Conservation (phyloP, 2,113 vertebrate genomes). For the Turdus rufiventris region DNA sequence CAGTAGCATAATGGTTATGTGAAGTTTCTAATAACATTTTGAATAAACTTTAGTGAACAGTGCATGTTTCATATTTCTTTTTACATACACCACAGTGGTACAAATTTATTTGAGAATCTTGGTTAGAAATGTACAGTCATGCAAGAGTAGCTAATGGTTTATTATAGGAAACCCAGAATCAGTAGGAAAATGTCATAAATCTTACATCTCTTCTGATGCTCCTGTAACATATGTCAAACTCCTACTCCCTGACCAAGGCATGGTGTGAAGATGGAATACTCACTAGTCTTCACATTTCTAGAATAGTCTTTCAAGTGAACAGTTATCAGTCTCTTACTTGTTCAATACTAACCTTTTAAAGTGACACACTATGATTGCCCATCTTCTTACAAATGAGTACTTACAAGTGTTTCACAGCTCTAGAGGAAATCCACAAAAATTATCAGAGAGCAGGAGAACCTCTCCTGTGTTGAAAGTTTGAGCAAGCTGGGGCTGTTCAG, state of each 20-base stretch:
- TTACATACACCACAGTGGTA: background rate
- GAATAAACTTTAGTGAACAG: background rate
- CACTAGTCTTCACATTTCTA: background rate
- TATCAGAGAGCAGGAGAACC: background rate
- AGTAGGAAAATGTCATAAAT: background rate
- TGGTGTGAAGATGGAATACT: background rate
- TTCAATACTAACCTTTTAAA: background rate
- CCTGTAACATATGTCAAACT: background rate
- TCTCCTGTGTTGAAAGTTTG: background rate
- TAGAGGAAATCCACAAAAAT: background rate
- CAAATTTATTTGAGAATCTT: background rate
- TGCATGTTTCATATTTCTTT: background rate
- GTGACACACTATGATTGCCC: accelerated
- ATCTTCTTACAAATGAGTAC: background rate
- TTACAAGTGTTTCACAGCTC: background rate
- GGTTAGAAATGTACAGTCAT: background rate
- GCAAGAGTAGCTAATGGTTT: background rate
- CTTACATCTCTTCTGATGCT: background rate
- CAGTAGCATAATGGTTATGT: background rate
- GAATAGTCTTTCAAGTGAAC: background rate
- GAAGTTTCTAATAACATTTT: background rate
- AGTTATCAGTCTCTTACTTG: background rate
- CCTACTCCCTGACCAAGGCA: accelerated
- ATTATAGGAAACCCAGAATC: background rate
- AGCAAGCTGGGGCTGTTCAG: background rate